Evolutionary conservation across 1,140 invertebrate genomes (phyloP), one percentile per base, ranked within the genome.

Genomic region (Hestina assimilis): DNA sequence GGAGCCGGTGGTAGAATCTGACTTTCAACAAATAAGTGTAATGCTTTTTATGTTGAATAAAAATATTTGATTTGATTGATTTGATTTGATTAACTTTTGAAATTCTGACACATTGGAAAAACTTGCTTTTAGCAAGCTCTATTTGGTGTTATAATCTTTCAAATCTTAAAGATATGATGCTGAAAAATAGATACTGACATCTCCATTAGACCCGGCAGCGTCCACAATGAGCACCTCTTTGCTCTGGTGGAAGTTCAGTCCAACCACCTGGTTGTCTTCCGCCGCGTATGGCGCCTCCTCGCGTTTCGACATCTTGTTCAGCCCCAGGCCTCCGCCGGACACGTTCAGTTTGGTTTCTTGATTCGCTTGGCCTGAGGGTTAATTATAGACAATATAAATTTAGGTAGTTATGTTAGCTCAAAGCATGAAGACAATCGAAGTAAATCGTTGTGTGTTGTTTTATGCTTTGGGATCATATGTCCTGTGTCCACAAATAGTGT

Each of bases 181-280:
- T n/a, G n/a, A n/a, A n/a, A 21, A 26, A 8, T 29, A 28, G n/a
- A 46, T 21, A 77, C 79, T 83, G 26, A 86, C 86, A 52, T 83
- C 83, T 3, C 94, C 94, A 75, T 95, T 96, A 15, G 90, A 90
- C 20, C 90, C 91, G 3, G 72, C 71, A 4, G 66, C 74, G 19
- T 96, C 94, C 42, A 93, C 91, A 45, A 95, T 94, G 9, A 96
- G 91, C 68, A 95, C 91, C 88, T 96, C 95, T 91, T 96, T 96
- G 80, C 94, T 96, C 86, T 96, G 95, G 81, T 95, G 94, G 90
- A 96, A 96, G 84, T 96, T 95, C 1, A 97, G 90, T 0, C 95
- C 95, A 11, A 96, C 92, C 0, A 96, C 95, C 46, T 94, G 93
- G 35, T 94, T 94, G 74, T 96, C 95, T 62, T 96, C 94, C 5